These are phyloP conservation scores for Stylophora pistillata DNA, from an alignment of 64 coral and sea anemone species.

Conservation along the genomic window DNA sequence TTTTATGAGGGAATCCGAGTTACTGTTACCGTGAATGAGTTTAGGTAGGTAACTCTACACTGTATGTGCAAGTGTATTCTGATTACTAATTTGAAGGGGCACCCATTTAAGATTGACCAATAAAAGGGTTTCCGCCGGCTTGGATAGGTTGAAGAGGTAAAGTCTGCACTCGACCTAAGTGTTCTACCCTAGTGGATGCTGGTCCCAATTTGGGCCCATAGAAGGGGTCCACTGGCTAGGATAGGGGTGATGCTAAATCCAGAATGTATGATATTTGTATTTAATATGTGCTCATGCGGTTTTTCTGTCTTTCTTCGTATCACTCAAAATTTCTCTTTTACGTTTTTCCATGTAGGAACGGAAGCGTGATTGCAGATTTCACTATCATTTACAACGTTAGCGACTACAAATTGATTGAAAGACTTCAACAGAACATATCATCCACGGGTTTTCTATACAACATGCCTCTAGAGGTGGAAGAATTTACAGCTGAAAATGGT, in stretches of 20 bases:
- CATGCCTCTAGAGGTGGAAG: background rate
- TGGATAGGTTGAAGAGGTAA: too few species aligned
- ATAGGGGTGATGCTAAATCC: too few species aligned
- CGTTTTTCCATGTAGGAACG: background rate
- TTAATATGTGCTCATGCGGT: too few species aligned
- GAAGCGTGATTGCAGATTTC: conserved; percentile 23
- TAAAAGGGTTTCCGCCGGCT: too few species aligned
- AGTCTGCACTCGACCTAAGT: too few species aligned
- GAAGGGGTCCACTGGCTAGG: too few species aligned
- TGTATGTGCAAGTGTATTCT: too few species aligned
- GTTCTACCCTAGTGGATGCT: too few species aligned
- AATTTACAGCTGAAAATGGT: conserved; percentile 11
- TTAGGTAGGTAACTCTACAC: background rate
- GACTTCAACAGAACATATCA: background rate
- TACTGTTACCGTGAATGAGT: background rate
- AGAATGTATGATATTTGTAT: too few species aligned
- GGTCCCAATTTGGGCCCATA: too few species aligned
- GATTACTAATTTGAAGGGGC: too few species aligned
- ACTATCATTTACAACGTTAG: conserved; percentile 15
- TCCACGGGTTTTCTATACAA: background rate
- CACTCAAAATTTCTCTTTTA: background rate
- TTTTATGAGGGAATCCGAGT: background rate
- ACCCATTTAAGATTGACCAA: too few species aligned
- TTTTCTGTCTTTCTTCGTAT: background rate
- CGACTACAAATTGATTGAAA: background rate